phyloP scores from a whole-genome alignment of 2,888 invertebrate species.

The Pecten maximus region DNA sequence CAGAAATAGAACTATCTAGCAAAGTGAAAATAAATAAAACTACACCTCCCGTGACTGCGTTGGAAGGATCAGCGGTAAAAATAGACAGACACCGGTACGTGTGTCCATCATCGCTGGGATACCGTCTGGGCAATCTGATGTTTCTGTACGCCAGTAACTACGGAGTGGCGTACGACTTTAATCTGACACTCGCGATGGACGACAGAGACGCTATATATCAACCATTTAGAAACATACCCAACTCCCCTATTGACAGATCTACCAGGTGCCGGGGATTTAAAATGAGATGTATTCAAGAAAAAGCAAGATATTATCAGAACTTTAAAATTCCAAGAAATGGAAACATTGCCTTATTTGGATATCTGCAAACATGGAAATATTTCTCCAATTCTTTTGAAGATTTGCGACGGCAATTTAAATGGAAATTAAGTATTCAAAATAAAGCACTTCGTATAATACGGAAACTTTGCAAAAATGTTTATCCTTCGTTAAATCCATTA shows the following conservation, averaged over 20 bases:
- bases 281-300: slow-evolving; percentile 18
- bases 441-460: not conserved
- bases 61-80: not conserved
- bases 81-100: not conserved
- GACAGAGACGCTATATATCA: not conserved
- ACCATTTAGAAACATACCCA: not conserved
- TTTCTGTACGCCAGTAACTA: slow-evolving; percentile 12
- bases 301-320: not conserved
- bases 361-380: not conserved
- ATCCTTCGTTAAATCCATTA: not conserved
- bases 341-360: not conserved
- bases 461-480: not conserved
- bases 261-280: not conserved
- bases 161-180: not conserved
- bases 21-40: not conserved
- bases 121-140: not conserved
- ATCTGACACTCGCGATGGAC: not conserved
- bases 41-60: not conserved
- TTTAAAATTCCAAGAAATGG: slow-evolving; percentile 9
- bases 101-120: not conserved
- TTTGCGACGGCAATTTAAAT: slow-evolving; percentile 7
- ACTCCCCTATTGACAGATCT: not conserved
- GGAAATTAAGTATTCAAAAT: not conserved
- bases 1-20: not conserved
- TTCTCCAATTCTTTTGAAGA: slow-evolving; percentile 10